Evolutionary conservation across 2,797 vertebrate species (phyloP).

Genomic region (Falco concolor): DNA sequence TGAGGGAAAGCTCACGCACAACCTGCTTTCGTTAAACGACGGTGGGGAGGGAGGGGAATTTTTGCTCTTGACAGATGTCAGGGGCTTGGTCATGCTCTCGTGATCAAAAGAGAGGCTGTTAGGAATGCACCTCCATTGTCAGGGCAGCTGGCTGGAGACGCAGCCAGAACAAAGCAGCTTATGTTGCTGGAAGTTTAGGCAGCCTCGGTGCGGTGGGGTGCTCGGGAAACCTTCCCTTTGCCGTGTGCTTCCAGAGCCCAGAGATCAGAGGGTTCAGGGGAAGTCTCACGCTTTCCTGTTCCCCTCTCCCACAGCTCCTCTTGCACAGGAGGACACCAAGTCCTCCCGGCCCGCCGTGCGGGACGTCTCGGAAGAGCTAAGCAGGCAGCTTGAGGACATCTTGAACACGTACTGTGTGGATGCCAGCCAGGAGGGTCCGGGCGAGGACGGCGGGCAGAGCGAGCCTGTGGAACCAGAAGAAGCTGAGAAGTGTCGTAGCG

Average conservation of each 20-base stretch:
- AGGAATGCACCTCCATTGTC: not conserved
- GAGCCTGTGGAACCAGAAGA: conserved; percentile 73
- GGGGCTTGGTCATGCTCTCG: not conserved
- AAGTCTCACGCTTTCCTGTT: not conserved
- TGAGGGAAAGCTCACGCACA: fast-evolving
- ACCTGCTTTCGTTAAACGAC: not conserved
- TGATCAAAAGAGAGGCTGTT: not conserved
- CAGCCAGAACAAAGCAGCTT: not conserved
- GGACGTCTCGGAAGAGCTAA: conserved; percentile 91
- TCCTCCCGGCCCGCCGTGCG: conserved; percentile 27
- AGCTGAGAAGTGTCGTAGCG: conserved; percentile 67
- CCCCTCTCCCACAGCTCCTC: not conserved
- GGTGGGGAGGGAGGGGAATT: not conserved
- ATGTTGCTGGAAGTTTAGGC: not conserved
- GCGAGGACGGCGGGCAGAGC: conserved; percentile 74
- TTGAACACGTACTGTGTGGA: conserved; percentile 90
- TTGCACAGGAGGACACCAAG: conserved; percentile 44
- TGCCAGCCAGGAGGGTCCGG: conserved; percentile 70
- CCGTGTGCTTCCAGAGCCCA: not conserved
- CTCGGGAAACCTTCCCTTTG: not conserved
- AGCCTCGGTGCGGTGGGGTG: not conserved
- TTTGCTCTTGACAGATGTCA: conserved; percentile 23
- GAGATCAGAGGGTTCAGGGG: not conserved
- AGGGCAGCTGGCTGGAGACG: conserved; percentile 1
- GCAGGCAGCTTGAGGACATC: conserved; percentile 93